phyloP scores from a whole-genome alignment of 2,888 invertebrate genomes.

The Horisme vitalbata region DNA sequence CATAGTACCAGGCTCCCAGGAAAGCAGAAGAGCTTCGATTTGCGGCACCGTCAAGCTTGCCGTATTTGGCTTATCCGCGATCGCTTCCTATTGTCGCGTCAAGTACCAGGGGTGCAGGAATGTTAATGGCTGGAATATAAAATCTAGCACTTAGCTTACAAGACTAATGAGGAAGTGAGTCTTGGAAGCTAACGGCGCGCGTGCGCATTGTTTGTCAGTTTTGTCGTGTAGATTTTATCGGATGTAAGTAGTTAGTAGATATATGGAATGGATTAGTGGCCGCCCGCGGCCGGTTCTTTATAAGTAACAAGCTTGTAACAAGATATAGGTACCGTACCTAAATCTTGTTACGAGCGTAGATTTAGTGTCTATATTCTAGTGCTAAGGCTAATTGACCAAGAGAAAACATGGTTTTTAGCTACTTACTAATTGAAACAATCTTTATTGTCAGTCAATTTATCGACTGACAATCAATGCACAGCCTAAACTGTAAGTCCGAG shows the following conservation, averaged over 20 bases:
- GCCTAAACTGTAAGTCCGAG: too few species aligned
- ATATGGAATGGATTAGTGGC: constrained; percentile 4
- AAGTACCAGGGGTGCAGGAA: constrained; percentile 40
- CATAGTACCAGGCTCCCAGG: constrained; percentile 24
- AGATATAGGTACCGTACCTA: too few species aligned
- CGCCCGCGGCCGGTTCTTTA: too few species aligned
- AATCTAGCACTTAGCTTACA: constrained; percentile 37
- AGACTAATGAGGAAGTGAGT: constrained; percentile 39
- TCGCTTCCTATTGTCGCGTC: constrained; percentile 34
- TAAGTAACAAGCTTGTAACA: too few species aligned
- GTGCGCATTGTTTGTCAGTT: constrained; percentile 25
- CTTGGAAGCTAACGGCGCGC: constrained; percentile 25
- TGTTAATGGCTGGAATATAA: constrained; percentile 47
- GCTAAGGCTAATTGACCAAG: too few species aligned
- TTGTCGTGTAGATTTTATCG: constrained; percentile 22
- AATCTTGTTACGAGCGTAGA: too few species aligned
- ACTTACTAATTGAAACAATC: too few species aligned
- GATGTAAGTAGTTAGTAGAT: constrained; percentile 13
- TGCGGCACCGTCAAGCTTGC: constrained; percentile 17
- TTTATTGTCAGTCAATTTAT: too few species aligned
- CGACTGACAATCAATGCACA: too few species aligned
- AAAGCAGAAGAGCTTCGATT: constrained; percentile 24
- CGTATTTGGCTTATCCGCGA: constrained; percentile 29
- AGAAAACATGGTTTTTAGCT: too few species aligned
- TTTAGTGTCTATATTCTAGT: too few species aligned